These are phyloP conservation scores for Meloidogyne exigua DNA, from an alignment of 1,140 invertebrate species.

Conservation along the genomic window DNA sequence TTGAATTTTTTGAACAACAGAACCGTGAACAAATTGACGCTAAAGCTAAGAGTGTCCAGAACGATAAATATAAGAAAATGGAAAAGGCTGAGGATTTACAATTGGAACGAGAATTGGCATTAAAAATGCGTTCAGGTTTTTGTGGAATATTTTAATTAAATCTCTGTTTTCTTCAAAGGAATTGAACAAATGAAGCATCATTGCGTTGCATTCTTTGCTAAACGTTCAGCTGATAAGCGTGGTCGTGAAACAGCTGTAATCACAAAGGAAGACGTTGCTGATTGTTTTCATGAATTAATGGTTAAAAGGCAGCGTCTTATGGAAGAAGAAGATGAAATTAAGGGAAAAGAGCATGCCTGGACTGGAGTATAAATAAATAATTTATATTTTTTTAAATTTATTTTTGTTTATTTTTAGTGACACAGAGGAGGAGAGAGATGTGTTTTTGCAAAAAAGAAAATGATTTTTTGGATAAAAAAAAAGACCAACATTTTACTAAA, in stretches of 20 bases:
- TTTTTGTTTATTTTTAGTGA: slow-evolving; percentile 16
- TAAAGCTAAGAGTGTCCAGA: not conserved
- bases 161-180: slow-evolving; percentile 27
- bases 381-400: not conserved
- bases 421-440: not conserved
- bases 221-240: not conserved
- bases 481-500: not conserved
- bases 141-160: too few species aligned
- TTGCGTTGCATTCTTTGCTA: slow-evolving; percentile 35
- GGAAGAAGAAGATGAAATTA: slow-evolving; percentile 1
- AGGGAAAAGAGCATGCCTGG: slow-evolving; percentile 27
- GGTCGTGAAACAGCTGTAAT: slow-evolving; percentile 27
- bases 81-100: slow-evolving; percentile 29
- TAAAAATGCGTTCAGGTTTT: slow-evolving; percentile 33
- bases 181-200: slow-evolving; percentile 44
- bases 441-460: not conserved
- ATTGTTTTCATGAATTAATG: slow-evolving; percentile 43
- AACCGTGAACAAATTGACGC: slow-evolving; percentile 17
- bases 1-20: slow-evolving; percentile 34
- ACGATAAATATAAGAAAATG: slow-evolving; percentile 35
- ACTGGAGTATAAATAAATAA: slow-evolving; percentile 41
- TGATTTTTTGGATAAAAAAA: not conserved
- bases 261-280: slow-evolving; percentile 39
- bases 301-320: slow-evolving; percentile 30
- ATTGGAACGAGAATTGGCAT: slow-evolving; percentile 34